These are phyloP conservation scores for Drosophila oshimai DNA, from an alignment of 1,140 invertebrate genomes.

Conservation along the genomic window DNA sequence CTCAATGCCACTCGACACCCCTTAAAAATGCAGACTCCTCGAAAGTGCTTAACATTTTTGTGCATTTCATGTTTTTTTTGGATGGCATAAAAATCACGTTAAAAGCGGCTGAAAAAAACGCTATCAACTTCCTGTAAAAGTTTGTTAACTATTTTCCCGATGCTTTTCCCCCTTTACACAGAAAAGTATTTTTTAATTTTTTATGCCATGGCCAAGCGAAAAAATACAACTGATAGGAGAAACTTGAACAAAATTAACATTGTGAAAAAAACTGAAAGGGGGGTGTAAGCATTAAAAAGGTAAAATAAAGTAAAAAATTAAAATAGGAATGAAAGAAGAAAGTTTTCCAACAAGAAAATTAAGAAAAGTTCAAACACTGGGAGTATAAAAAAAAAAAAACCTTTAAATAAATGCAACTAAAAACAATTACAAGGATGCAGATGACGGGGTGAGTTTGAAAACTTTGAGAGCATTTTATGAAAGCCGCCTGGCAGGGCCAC, in stretches of 20 bases:
- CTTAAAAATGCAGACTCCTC: conserved; percentile 19
- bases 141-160: conserved; percentile 35
- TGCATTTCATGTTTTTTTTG: conserved; percentile 9
- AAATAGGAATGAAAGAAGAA: conserved; percentile 49
- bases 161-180: conserved; percentile 28
- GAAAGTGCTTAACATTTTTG: conserved; percentile 13
- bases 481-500: conserved; percentile 13
- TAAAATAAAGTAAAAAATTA: conserved; percentile 21
- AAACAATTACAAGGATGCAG: conserved; percentile 69
- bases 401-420: conserved; percentile 72
- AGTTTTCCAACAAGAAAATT: conserved; percentile 41
- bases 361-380: conserved; percentile 33
- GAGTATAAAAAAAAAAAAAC: conserved; percentile 39
- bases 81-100: conserved; percentile 4
- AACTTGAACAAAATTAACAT: conserved; percentile 72
- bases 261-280: conserved; percentile 6
- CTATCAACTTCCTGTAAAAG: neutral
- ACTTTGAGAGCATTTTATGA: conserved; percentile 44
- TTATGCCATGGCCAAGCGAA: conserved; percentile 7
- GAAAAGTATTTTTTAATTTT: conserved; percentile 20
- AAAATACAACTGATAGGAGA: conserved; percentile 57
- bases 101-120: neutral
- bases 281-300: conserved; percentile 9
- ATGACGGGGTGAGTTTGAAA: conserved; percentile 29
- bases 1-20: conserved; percentile 16